These are phyloP conservation scores for Mohoua ochrocephala DNA, from an alignment of 2,113 vertebrate genomes.

Conservation along the genomic window DNA sequence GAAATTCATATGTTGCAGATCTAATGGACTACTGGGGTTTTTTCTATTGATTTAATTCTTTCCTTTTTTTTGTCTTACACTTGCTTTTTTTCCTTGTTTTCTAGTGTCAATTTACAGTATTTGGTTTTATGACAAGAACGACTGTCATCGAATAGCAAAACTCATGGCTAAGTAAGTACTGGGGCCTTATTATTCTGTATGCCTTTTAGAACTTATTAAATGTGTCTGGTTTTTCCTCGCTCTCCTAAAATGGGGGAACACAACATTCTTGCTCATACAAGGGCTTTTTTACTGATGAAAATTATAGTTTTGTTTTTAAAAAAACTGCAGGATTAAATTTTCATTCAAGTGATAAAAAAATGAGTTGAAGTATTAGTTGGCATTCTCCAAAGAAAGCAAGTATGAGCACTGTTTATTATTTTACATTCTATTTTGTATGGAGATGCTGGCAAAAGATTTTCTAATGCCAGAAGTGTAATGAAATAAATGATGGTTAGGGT, in stretches of 20 bases:
- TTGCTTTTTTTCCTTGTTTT: conserved; percentile 57
- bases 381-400: not conserved
- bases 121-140: conserved; percentile 98
- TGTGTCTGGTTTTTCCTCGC: fast-evolving
- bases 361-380: not conserved
- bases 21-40: fast-evolving
- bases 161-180: conserved; percentile 94
- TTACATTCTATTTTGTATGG: not conserved
- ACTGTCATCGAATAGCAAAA: conserved; percentile 95
- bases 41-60: not conserved
- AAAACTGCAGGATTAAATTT: not conserved
- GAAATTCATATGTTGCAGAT: not conserved
- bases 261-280: not conserved
- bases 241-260: not conserved
- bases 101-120: conserved; percentile 98
- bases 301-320: not conserved
- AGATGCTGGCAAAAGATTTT: not conserved
- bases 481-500: fast-evolving
- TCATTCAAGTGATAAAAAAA: not conserved
- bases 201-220: not conserved
- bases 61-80: not conserved
- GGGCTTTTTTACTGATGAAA: not conserved
- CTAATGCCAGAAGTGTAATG: not conserved
- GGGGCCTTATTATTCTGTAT: not conserved
- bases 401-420: not conserved